Percentiles rank a stretch among this genome's conserved stretches.
Evolutionary conservation across 2,113 vertebrate genomes (phyloP).

Genomic region (Actinemys pallida): DNA sequence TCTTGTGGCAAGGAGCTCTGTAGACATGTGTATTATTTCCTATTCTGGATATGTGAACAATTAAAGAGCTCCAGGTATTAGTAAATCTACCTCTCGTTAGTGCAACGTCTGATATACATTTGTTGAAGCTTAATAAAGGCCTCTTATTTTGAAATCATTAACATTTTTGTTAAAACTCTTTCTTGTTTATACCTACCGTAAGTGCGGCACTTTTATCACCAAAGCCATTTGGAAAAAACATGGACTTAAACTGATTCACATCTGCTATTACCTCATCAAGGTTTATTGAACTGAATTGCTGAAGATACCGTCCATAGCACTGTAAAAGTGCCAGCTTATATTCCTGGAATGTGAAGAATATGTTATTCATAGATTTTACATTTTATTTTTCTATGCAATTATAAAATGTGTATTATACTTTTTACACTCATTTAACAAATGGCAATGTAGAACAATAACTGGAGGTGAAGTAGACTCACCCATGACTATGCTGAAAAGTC

Average conservation of each 20-base stretch:
- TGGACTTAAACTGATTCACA: constrained; percentile 80
- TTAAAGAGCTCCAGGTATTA: background rate
- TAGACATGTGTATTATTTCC: background rate
- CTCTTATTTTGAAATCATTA: background rate
- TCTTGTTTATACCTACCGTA: constrained; percentile 79
- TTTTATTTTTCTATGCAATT: background rate
- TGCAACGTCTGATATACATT: background rate
- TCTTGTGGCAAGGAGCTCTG: background rate
- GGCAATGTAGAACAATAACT: background rate
- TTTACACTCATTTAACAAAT: background rate
- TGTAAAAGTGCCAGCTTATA: constrained; percentile 89
- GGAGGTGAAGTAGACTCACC: background rate
- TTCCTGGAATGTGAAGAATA: constrained; percentile 77
- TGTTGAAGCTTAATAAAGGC: background rate
- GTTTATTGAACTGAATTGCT: constrained; percentile 75
- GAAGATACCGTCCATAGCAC: constrained; percentile 89
- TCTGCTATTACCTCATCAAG: constrained; percentile 80
- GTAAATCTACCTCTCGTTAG: background rate
- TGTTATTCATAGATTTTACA: background rate
- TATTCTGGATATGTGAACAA: background rate
- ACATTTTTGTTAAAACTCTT: background rate
- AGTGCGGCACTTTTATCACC: constrained; percentile 79
- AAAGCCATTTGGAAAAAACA: constrained; percentile 89
- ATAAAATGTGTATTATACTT: background rate
- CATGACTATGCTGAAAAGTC: background rate